These are phyloP conservation scores for crab-eating macaque (Macaca fascicularis) DNA, from an alignment of 2,113 vertebrate genomes.

Conservation along the genomic window T2T-MFA8v1.1 NC_088377.1:158347501-158348000, in stretches of 20 bases:
- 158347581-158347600: neutral
- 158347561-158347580: neutral
- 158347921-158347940: conserved; percentile 8
- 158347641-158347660: neutral
- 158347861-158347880: neutral
- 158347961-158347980: conserved; percentile 8
- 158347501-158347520: neutral
- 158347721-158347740: neutral
- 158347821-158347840: neutral
- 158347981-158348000: neutral
- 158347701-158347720: neutral
- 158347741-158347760: neutral
- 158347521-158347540: neutral
- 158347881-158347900: conserved; percentile 40
- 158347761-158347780: neutral
- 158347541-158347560: neutral
- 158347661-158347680: neutral
- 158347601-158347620: neutral
- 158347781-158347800: neutral
- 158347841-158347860: neutral
- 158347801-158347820: neutral
- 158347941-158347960: neutral
- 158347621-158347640: neutral
- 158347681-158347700: conserved; percentile 34
- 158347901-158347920: conserved; percentile 24